These are phyloP conservation scores for Incurvaria masculella DNA, from an alignment of 2,888 invertebrate genomes.

Conservation along the genomic window DNA sequence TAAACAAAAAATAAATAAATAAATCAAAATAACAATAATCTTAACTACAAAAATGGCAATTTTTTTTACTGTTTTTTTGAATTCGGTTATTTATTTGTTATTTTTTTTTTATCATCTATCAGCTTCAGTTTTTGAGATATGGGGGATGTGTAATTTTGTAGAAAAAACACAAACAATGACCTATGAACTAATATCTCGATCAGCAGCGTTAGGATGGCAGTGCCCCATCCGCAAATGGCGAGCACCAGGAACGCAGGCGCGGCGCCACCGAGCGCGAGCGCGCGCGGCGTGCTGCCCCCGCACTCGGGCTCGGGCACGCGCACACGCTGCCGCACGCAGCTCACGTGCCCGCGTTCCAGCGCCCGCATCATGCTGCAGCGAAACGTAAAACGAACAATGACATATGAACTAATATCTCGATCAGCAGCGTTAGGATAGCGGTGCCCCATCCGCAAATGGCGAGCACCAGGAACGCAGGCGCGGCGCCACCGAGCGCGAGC, in stretches of 20 bases:
- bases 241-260: constrained; percentile 41
- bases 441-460: constrained; percentile 13
- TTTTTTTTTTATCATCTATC: too few relatives aligned
- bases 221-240: constrained; percentile 12
- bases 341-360: constrained; percentile 32
- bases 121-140: too few relatives aligned
- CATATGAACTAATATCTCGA: not conserved
- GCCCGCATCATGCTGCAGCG: constrained; percentile 31
- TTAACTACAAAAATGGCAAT: too few relatives aligned
- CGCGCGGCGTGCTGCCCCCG: constrained; percentile 34
- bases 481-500: constrained; percentile 38
- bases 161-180: too few relatives aligned
- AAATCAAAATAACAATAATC: too few relatives aligned
- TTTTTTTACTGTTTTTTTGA: too few relatives aligned
- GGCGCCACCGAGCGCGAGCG: constrained; percentile 39
- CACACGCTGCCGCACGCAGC: constrained; percentile 26
- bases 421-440: not conserved
- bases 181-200: not conserved
- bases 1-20: too few relatives aligned
- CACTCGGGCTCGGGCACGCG: constrained; percentile 23
- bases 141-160: too few relatives aligned
- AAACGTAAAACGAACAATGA: too few relatives aligned
- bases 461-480: constrained; percentile 39
- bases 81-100: too few relatives aligned
- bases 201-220: not conserved